Evolutionary conservation across 2,888 invertebrate genomes (phyloP).

Genomic region (Plebejus argus): DNA sequence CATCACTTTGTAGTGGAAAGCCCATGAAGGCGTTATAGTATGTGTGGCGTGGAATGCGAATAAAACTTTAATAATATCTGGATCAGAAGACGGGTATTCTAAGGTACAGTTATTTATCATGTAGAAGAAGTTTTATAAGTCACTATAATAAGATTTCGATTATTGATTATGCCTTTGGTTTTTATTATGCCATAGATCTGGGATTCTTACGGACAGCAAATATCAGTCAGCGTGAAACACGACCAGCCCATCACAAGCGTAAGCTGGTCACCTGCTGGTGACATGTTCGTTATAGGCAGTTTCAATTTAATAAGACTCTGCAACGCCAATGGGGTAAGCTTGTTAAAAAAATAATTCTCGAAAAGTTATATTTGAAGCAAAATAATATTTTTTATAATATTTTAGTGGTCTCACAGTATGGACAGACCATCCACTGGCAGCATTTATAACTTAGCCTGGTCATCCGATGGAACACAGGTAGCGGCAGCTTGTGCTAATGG

Average conservation of each 20-base stretch:
- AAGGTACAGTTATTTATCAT: constrained; percentile 76
- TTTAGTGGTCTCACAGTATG: constrained; percentile 95
- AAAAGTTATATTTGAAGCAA: neutral
- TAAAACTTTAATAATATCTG: constrained; percentile 94
- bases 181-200: constrained; percentile 82
- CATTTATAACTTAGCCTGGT: constrained; percentile 95
- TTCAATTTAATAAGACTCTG: constrained; percentile 96
- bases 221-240: constrained; percentile 92
- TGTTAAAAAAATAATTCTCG: neutral
- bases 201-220: constrained; percentile 94
- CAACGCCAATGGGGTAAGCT: constrained; percentile 89
- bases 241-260: constrained; percentile 95
- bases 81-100: constrained; percentile 96
- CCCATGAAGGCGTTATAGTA: constrained; percentile 96
- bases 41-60: constrained; percentile 97
- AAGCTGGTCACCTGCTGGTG: constrained; percentile 95
- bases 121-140: neutral
- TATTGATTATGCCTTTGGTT: neutral
- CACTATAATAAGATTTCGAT: neutral
- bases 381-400: neutral
- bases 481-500: constrained; percentile 97
- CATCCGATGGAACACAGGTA: constrained; percentile 96
- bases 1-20: constrained; percentile 89
- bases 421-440: constrained; percentile 95
- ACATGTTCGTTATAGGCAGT: constrained; percentile 94